phyloP scores from a whole-genome alignment of 2,797 vertebrate species.

The Phalloptychus januarius region DNA sequence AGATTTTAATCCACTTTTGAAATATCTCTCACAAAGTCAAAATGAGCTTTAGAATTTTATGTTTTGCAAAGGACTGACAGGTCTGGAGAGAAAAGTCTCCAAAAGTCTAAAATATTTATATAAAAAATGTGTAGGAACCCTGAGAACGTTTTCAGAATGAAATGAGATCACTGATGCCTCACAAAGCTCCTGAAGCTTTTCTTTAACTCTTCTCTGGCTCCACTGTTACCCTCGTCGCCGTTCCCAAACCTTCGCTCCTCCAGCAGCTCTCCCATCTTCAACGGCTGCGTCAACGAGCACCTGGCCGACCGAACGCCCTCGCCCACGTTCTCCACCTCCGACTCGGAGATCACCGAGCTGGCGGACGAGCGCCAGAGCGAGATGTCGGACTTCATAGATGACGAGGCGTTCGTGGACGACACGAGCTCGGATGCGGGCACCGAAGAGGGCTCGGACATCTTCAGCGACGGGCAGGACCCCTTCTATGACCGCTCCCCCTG shows the following conservation, averaged over 20 bases:
- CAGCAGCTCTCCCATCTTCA: slow-evolving; percentile 99
- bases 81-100: background rate
- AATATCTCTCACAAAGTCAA: background rate
- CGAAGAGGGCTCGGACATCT: slow-evolving; percentile 98
- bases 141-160: slow-evolving; percentile 12
- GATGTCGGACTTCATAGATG: slow-evolving; percentile 96
- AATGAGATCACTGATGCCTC: slow-evolving; percentile 8
- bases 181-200: slow-evolving; percentile 21
- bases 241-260: slow-evolving; percentile 46
- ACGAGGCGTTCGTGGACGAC: slow-evolving; percentile 98
- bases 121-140: background rate
- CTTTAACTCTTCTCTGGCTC: slow-evolving; percentile 53
- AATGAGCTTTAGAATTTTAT: background rate
- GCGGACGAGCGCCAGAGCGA: slow-evolving; percentile 98
- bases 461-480: slow-evolving; percentile 97
- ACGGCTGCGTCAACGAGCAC: slow-evolving; percentile 97
- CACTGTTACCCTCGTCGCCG: slow-evolving; percentile 45
- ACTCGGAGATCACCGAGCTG: slow-evolving; percentile 98
- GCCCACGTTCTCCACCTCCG: slow-evolving; percentile 97
- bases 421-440: slow-evolving; percentile 96
- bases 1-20: background rate
- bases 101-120: background rate
- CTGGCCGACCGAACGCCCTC: slow-evolving; percentile 98
- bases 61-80: background rate
- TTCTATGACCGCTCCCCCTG: slow-evolving; percentile 99